A percentile compares a stretch with the other conserved stretches of the same genome.
phyloP scores from a whole-genome alignment of 2,797 vertebrate species.

The Trachurus trachurus region DNA sequence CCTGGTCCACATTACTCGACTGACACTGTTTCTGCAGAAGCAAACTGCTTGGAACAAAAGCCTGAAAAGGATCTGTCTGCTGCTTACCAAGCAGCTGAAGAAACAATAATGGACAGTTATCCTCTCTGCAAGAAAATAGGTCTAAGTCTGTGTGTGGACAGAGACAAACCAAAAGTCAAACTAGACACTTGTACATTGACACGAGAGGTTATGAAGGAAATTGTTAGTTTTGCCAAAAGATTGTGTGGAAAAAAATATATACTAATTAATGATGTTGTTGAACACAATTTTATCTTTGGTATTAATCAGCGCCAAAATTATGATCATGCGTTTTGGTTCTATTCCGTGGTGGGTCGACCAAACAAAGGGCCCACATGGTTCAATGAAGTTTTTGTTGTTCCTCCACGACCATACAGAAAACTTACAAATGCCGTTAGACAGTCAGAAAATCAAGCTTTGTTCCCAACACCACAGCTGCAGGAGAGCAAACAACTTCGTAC shows the following conservation, averaged over 20 bases:
- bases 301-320: no score
- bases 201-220: not conserved
- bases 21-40: not conserved
- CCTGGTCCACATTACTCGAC: no score
- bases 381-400: no score
- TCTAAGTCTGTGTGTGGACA: slow-evolving; percentile 33
- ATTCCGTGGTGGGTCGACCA: no score
- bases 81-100: not conserved
- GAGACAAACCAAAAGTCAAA: slow-evolving; percentile 17
- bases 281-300: slow-evolving; percentile 46
- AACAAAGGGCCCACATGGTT: no score
- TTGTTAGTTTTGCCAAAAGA: slow-evolving; percentile 2
- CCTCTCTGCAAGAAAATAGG: slow-evolving; percentile 34
- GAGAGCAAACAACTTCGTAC: not conserved
- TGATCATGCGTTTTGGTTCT: no score
- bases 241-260: slow-evolving; percentile 5
- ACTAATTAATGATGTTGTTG: slow-evolving; percentile 22
- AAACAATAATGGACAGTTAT: not conserved
- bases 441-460: slow-evolving; percentile 9
- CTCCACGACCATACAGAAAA: no score
- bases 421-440: no score
- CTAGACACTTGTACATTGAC: slow-evolving; percentile 23
- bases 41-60: slow-evolving; percentile 1
- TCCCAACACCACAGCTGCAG: not conserved
- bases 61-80: not conserved